phyloP scores from a whole-genome alignment of 2,113 vertebrate genomes.

The Gambusia holbrooki region DNA sequence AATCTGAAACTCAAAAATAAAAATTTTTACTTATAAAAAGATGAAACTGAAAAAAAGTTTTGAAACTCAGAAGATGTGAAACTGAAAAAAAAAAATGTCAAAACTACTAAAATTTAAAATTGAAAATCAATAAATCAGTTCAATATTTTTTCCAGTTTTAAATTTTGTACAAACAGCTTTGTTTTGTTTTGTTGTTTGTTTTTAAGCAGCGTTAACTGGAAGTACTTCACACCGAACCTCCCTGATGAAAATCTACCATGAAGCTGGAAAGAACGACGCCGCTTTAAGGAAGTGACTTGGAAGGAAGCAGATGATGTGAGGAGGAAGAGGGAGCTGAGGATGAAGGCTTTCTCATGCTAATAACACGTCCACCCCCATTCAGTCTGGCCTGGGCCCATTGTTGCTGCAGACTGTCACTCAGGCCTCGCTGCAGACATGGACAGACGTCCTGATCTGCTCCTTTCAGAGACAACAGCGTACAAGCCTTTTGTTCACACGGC shows the following conservation, averaged over 20 bases:
- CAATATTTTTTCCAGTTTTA: too few relatives aligned
- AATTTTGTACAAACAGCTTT: too few relatives aligned
- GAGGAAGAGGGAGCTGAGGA: constrained; percentile 52
- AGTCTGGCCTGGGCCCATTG: constrained; percentile 33
- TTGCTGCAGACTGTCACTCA: constrained; percentile 37
- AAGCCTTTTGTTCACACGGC: not conserved
- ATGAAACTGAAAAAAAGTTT: too few relatives aligned
- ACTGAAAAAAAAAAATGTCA: too few relatives aligned
- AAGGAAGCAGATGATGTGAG: constrained; percentile 40
- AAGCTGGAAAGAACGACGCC: not conserved
- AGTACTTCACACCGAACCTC: not conserved
- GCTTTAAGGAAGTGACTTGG: constrained; percentile 44
- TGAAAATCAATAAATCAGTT: too few relatives aligned
- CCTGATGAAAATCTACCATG: not conserved
- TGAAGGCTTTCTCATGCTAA: constrained; percentile 74
- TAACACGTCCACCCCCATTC: constrained; percentile 51
- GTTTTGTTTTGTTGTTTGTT: not conserved
- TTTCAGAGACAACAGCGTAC: not conserved
- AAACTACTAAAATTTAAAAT: too few relatives aligned
- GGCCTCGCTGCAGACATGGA: constrained; percentile 11
- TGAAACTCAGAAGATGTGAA: too few relatives aligned
- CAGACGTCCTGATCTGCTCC: constrained; percentile 40
- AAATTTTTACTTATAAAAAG: too few relatives aligned
- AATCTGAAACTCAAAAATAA: too few relatives aligned
- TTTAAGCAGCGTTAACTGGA: not conserved